phyloP scores from a whole-genome alignment of 1,140 invertebrate species.

The Laupala kohalensis region DNA sequence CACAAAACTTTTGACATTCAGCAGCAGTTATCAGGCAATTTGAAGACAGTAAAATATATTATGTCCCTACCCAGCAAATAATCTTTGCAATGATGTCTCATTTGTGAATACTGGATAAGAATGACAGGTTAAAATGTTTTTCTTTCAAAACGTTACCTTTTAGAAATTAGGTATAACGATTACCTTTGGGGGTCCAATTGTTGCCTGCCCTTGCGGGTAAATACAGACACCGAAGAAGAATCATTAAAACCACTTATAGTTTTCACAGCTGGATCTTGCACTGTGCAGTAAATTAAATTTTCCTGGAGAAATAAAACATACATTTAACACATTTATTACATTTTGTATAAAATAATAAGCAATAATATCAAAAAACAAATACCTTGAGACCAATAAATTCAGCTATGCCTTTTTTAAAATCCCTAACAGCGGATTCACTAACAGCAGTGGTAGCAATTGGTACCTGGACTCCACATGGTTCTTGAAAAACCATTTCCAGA shows the following conservation, averaged over 20 bases:
- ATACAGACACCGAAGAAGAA: constrained; percentile 49
- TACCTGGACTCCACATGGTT: constrained; percentile 37
- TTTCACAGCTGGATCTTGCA: constrained; percentile 49
- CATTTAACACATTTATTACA: neutral
- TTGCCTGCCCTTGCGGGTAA: constrained; percentile 55
- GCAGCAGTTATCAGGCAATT: too few relatives aligned
- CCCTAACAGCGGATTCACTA: constrained; percentile 36
- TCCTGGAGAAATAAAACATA: constrained; percentile 31
- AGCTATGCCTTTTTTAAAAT: constrained; percentile 33
- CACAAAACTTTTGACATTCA: too few relatives aligned
- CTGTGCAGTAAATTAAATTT: constrained; percentile 40
- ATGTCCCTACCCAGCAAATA: too few relatives aligned
- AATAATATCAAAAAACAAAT: neutral
- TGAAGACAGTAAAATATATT: too few relatives aligned
- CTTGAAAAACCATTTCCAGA: constrained; percentile 35
- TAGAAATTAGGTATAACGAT: too few relatives aligned
- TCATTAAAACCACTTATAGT: constrained; percentile 51
- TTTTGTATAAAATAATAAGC: neutral
- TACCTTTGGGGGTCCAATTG: constrained; percentile 40
- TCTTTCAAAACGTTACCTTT: too few relatives aligned
- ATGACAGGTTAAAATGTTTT: too few relatives aligned
- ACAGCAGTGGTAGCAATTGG: constrained; percentile 38
- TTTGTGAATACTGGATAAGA: too few relatives aligned
- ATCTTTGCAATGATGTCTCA: too few relatives aligned
- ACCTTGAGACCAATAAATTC: constrained; percentile 43